These are phyloP conservation scores for Helostoma temminkii DNA, from an alignment of 2,797 vertebrate genomes.

Conservation along the genomic window DNA sequence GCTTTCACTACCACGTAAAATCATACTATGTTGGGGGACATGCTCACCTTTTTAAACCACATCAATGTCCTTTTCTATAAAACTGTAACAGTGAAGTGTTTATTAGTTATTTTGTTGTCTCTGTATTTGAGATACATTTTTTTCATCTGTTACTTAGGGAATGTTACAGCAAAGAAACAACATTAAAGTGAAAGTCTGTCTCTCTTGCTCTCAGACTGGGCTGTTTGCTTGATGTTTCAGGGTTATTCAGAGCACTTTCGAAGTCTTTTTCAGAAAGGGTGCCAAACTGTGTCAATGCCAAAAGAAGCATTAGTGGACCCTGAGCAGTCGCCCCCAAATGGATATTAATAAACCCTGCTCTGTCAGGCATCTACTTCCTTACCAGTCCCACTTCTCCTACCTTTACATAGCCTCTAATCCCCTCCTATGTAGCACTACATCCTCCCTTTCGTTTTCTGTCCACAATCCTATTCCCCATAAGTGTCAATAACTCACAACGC, in stretches of 20 bases:
- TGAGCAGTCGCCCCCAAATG: conserved; percentile 59
- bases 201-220: conserved; percentile 28
- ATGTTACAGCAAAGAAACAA: conserved; percentile 26
- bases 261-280: conserved; percentile 68
- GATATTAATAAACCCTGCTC: conserved; percentile 80
- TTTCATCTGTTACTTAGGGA: conserved; percentile 31
- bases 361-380: conserved; percentile 59
- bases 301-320: conserved; percentile 78
- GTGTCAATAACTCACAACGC: conserved; percentile 73
- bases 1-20: conserved; percentile 35
- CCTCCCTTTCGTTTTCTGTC: conserved; percentile 65
- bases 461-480: conserved; percentile 66
- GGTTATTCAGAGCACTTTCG: conserved; percentile 70
- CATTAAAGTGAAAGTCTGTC: conserved; percentile 35
- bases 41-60: background rate
- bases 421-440: conserved; percentile 57
- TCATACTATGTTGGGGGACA: conserved; percentile 15
- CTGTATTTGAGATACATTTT: conserved; percentile 15
- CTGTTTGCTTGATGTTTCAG: conserved; percentile 61
- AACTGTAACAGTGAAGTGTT: conserved; percentile 22
- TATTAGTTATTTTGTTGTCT: conserved; percentile 20
- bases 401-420: conserved; percentile 63
- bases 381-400: conserved; percentile 56
- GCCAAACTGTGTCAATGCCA: conserved; percentile 78
- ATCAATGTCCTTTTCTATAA: conserved; percentile 4